Conservation (phyloP, 2,888 invertebrate species). For the Sussaba pulchella region DNA sequence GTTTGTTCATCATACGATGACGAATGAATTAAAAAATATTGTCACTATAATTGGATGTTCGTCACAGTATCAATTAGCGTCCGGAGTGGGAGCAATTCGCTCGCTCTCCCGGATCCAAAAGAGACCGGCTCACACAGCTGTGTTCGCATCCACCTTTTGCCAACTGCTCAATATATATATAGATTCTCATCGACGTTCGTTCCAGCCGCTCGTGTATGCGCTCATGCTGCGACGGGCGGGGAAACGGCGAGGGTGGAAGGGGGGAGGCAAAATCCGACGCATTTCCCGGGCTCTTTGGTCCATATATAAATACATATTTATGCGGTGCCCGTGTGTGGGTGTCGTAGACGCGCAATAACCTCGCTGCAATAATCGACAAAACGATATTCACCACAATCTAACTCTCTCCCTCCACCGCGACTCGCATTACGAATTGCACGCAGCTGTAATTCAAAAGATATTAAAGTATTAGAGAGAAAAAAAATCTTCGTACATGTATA, state of each 20-base stretch:
- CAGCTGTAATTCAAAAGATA: slow-evolving; percentile 1
- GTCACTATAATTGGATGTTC: slow-evolving; percentile 5
- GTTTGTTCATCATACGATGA: too few relatives aligned
- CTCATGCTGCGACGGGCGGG: neutral
- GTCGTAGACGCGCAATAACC: slow-evolving; percentile 31
- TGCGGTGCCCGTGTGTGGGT: neutral
- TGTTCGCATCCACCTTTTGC: neutral
- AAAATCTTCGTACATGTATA: too few relatives aligned
- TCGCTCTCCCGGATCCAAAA: slow-evolving; percentile 71
- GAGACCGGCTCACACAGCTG: slow-evolving; percentile 59
- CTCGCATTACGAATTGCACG: neutral
- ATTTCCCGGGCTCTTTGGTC: slow-evolving; percentile 50
- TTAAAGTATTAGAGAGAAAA: slow-evolving; percentile 34
- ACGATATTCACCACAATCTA: neutral
- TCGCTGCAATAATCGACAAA: slow-evolving; percentile 1
- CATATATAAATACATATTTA: slow-evolving; percentile 7
- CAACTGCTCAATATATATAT: slow-evolving; percentile 24
- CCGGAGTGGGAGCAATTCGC: neutral
- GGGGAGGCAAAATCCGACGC: too few relatives aligned
- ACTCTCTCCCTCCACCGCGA: neutral
- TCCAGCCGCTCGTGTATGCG: neutral
- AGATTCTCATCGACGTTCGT: neutral
- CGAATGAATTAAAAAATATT: too few relatives aligned
- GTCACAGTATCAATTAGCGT: slow-evolving; percentile 1
- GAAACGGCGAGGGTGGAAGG: too few relatives aligned